These are phyloP conservation scores for Neuroterus valhalla DNA, from an alignment of 1,140 invertebrate genomes.

Conservation along the genomic window DNA sequence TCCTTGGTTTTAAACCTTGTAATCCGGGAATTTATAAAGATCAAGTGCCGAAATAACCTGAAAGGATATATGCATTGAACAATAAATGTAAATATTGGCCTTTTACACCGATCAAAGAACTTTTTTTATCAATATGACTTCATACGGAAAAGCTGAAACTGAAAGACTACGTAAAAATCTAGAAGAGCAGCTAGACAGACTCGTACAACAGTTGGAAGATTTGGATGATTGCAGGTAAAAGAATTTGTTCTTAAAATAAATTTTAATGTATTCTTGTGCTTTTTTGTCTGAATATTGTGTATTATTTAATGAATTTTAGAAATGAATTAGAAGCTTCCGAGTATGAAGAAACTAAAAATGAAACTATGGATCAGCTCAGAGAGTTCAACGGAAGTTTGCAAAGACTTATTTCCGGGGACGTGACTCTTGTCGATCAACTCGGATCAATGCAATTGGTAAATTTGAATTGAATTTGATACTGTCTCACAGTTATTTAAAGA, in stretches of 20 bases:
- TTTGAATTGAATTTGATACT: too few species aligned
- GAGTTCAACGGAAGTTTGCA: conserved; percentile 83
- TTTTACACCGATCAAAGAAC: not conserved
- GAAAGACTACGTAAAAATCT: conserved; percentile 82
- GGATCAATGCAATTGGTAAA: conserved; percentile 81
- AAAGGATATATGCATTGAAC: not conserved
- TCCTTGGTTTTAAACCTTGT: too few species aligned
- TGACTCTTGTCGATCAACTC: conserved; percentile 82
- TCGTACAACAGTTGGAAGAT: conserved; percentile 84
- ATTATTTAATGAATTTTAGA: conserved; percentile 69
- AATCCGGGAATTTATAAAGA: too few species aligned
- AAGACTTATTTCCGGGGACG: conserved; percentile 81
- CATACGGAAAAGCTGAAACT: conserved; percentile 75
- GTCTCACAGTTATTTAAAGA: too few species aligned
- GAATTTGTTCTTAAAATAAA: conserved; percentile 7
- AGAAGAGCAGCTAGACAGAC: conserved; percentile 83
- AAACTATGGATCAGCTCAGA: conserved; percentile 85
- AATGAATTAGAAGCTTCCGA: conserved; percentile 80
- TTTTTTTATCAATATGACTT: conserved; percentile 57
- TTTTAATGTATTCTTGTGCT: not conserved
- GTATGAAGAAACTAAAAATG: conserved; percentile 83
- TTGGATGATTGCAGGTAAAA: conserved; percentile 83
- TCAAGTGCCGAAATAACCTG: not conserved
- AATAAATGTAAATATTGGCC: not conserved
- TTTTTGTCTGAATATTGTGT: conserved; percentile 15